These are phyloP conservation scores for Chrosomus eos DNA, from an alignment of 2,797 vertebrate genomes.

Conservation along the genomic window DNA sequence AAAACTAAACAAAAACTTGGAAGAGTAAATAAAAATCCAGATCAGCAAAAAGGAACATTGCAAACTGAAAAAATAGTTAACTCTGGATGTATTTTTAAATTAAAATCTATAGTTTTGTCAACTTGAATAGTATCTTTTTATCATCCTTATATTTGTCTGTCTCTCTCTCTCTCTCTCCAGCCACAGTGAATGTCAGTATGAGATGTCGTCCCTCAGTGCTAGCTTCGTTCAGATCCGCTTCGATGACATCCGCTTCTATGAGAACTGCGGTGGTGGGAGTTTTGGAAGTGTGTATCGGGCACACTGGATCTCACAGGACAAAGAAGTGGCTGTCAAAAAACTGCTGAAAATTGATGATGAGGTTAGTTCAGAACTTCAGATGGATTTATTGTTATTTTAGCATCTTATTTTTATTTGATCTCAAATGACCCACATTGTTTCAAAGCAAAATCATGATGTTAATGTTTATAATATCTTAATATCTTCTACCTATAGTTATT, in stretches of 20 bases:
- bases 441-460: background rate
- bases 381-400: background rate
- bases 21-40: background rate
- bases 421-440: background rate
- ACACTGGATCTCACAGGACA: constrained; percentile 94
- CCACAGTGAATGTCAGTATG: constrained; percentile 88
- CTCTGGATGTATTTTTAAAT: background rate
- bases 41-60: background rate
- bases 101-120: background rate
- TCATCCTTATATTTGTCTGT: background rate
- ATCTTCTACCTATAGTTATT: background rate
- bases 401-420: background rate
- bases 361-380: constrained; percentile 70
- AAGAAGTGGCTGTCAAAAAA: constrained; percentile 98
- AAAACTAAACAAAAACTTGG: background rate
- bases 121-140: background rate
- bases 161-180: constrained; percentile 56
- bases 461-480: background rate
- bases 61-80: background rate
- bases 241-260: constrained; percentile 95
- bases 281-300: constrained; percentile 97
- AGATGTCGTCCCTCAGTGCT: constrained; percentile 95
- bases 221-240: constrained; percentile 99
- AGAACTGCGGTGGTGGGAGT: constrained; percentile 97
- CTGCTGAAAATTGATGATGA: constrained; percentile 97